Percentiles rank a stretch among this genome's conserved stretches.
Evolutionary conservation across 1,140 invertebrate species (phyloP).

Genomic region (Trichonephila inaurata): DNA sequence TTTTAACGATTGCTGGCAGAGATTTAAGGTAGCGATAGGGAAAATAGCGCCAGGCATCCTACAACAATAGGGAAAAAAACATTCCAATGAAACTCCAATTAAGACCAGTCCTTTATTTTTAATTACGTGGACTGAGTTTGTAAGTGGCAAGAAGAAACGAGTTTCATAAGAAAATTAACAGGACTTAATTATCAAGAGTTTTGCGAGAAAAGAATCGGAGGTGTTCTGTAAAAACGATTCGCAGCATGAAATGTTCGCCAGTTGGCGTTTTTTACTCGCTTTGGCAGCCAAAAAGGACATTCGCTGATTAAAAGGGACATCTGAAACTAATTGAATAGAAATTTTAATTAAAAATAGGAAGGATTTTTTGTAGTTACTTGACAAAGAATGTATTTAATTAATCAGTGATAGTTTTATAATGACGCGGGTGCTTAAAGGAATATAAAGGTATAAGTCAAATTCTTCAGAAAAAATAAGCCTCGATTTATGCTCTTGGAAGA

Average conservation of each 20-base stretch:
- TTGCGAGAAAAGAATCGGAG: neutral
- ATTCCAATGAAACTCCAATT: neutral
- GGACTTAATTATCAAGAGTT: neutral
- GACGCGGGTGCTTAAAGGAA: no score
- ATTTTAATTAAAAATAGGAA: no score
- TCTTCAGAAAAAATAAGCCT: no score
- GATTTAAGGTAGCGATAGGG: neutral
- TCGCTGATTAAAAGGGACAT: neutral
- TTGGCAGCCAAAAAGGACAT: neutral
- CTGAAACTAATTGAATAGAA: neutral
- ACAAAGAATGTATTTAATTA: no score
- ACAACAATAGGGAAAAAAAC: neutral
- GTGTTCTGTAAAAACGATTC: neutral
- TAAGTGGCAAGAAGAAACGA: constrained; percentile 5
- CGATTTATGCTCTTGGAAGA: no score
- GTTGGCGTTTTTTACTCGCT: neutral
- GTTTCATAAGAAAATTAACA: constrained; percentile 14
- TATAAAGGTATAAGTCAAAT: no score
- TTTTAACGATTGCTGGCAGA: neutral
- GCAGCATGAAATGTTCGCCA: neutral
- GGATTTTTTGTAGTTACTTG: no score
- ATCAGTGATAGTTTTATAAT: no score
- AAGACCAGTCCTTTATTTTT: neutral
- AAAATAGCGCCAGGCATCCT: neutral
- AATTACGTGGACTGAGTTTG: neutral